phyloP scores from a whole-genome alignment of 2,888 invertebrate species.

The Heteromurus nitidus region DNA sequence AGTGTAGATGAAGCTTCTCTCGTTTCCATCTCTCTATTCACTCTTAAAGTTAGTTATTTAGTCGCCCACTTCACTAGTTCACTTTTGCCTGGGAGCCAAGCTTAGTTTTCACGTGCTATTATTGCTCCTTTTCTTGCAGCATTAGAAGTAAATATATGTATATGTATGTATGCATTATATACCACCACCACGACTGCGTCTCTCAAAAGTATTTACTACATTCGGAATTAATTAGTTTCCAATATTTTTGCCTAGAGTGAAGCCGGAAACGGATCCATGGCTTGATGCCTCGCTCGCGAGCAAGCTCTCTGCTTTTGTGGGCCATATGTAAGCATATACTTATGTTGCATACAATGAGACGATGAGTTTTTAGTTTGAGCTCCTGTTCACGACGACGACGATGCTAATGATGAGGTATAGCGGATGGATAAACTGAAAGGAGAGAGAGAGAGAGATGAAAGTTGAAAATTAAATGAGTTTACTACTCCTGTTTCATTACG shows the following conservation, averaged over 20 bases:
- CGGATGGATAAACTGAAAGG: background rate
- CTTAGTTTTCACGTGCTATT: slow-evolving; percentile 51
- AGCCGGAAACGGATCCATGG: slow-evolving; percentile 66
- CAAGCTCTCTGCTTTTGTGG: background rate
- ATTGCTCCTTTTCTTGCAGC: slow-evolving; percentile 51
- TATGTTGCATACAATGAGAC: background rate
- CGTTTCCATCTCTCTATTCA: slow-evolving; percentile 39
- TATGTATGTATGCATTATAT: background rate
- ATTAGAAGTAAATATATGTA: slow-evolving; percentile 11
- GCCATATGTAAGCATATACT: background rate
- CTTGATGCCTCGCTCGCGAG: slow-evolving; percentile 49
- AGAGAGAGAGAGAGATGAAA: slow-evolving; percentile 41
- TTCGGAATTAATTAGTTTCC: slow-evolving; percentile 67
- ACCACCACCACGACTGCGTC: slow-evolving; percentile 26
- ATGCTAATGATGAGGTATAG: slow-evolving; percentile 21
- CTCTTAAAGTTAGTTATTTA: slow-evolving; percentile 55
- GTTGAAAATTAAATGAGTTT: slow-evolving; percentile 66
- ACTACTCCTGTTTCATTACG: slow-evolving; percentile 48
- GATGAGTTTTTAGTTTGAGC: slow-evolving; percentile 22
- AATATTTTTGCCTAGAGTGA: slow-evolving; percentile 65
- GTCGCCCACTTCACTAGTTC: slow-evolving; percentile 62
- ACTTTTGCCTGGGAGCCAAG: slow-evolving; percentile 59
- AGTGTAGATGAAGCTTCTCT: slow-evolving; percentile 30
- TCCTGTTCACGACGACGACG: slow-evolving; percentile 2
- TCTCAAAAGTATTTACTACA: slow-evolving; percentile 57